Conservation (phyloP, 2,797 vertebrate genomes). For the Sternotherus odoratus region DNA sequence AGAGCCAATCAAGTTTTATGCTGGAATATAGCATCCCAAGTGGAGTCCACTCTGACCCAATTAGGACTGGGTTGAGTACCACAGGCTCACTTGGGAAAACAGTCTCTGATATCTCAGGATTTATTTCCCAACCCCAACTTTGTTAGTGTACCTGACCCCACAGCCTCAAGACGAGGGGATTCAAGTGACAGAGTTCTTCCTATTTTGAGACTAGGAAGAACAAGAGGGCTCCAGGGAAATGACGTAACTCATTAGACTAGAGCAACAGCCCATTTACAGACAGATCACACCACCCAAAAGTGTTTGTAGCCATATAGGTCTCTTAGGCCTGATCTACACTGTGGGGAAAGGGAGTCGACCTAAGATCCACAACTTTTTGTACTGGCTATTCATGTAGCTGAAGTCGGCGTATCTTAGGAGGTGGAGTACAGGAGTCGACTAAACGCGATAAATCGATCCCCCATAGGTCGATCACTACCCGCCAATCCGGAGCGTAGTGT, state of each 20-base stretch:
- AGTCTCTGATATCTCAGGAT: neutral
- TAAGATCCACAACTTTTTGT: too few relatives aligned
- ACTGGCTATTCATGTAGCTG: too few relatives aligned
- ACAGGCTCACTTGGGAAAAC: neutral
- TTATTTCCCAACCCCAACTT: neutral
- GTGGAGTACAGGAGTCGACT: too few relatives aligned
- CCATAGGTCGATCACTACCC: too few relatives aligned
- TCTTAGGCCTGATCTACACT: neutral
- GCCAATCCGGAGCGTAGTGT: too few relatives aligned
- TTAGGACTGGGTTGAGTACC: neutral
- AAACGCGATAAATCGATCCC: too few relatives aligned
- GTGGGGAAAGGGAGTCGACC: too few relatives aligned
- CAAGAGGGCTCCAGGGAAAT: neutral
- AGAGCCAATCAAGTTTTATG: neutral
- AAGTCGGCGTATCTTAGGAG: too few relatives aligned
- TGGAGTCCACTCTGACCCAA: neutral
- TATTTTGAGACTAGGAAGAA: neutral
- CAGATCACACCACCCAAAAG: neutral
- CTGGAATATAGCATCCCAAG: neutral
- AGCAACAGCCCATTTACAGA: neutral
- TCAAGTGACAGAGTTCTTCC: rapidly evolving
- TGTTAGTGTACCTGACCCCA: neutral
- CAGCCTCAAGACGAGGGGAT: rapidly evolving
- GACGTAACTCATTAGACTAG: neutral
- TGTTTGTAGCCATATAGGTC: rapidly evolving